Percentiles rank a stretch among this genome's conserved stretches.
Conservation (phyloP, 1,140 invertebrate species). For the Caerostris extrusa region DNA sequence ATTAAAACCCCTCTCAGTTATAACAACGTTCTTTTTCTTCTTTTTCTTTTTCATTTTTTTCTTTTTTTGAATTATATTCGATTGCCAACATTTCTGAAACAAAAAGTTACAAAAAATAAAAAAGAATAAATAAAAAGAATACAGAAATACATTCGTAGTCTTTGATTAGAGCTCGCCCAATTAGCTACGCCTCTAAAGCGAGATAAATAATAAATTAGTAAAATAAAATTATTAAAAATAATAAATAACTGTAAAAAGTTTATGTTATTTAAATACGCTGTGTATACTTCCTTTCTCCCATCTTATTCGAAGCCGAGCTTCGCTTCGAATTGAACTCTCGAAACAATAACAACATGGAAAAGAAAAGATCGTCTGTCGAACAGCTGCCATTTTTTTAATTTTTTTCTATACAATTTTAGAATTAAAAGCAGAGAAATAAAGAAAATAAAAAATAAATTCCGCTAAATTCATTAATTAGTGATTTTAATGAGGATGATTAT, state of each 20-base stretch:
- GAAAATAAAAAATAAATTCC: conserved; percentile 8
- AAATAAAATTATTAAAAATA: not conserved
- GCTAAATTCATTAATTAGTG: conserved; percentile 74
- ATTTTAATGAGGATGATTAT: conserved; percentile 65
- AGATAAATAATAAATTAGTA: conserved; percentile 19
- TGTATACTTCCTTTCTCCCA: not conserved
- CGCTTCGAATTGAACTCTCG: not conserved
- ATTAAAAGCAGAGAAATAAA: not conserved
- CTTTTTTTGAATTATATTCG: not conserved
- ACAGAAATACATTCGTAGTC: not conserved
- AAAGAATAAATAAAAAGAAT: not conserved
- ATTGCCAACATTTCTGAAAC: not conserved
- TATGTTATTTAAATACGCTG: conserved; percentile 18
- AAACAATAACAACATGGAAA: not conserved
- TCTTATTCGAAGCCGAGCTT: not conserved
- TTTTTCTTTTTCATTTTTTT: no score
- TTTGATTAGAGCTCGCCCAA: conserved; percentile 53
- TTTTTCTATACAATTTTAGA: conserved; percentile 24
- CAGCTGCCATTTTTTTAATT: conserved; percentile 29
- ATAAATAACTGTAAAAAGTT: not conserved
- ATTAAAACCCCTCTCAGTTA: not conserved
- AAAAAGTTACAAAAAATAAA: not conserved
- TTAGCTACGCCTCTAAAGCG: conserved; percentile 2
- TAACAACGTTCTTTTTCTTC: no score
- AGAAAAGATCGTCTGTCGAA: not conserved